Base-by-base conservation (phyloP, 2,797 vertebrate genomes). In the Decapterus maruadsi region DNA sequence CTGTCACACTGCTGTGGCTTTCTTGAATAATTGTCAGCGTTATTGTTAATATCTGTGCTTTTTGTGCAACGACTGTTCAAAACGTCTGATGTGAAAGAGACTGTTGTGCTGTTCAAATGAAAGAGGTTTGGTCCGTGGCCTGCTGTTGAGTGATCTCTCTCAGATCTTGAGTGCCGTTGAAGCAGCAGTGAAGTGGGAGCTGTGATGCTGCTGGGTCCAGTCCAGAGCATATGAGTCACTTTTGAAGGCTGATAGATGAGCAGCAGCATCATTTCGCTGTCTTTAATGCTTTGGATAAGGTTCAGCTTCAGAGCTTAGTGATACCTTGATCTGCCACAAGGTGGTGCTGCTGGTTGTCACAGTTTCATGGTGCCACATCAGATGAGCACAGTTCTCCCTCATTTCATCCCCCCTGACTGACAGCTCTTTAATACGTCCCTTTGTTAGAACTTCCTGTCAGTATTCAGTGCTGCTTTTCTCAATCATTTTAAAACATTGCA, bases 321-420 rank as follows among this genome's bases (percentile, higher is more conserved):
- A n/a, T 62, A 4, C 43, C 13, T 40, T 17, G 4, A 22, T 61
- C 14, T 19, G 56, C 71, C 82, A 83, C 54, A 58, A 73, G 78
- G 45, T 87, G 82, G 81, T 45, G 74, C 74, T 77, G 51, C 74
- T 77, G 51, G 8, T 63, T 59, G 34, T 12, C 10, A 8, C 40
- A 19, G 36, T 40, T 61, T 4, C 20, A 20, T 17, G 16, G 8
- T 36, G 19, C 68, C 16, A 31, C 36, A 42, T 13, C 5, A 62
- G 10, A 53, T 6, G n/a, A 57, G 2, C 12, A 42, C 5, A 13
- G 58, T 31, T 67, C 13, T 54, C 14, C 17, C 51, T 48, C 0
- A 50, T 26, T 60, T 38, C 1, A 55, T 55, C 22, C 53, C 2
- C 45, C 8, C 34, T 36, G 46, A 67, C 22, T 51, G 17, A 31